Evolutionary conservation across 2,113 vertebrate genomes (phyloP), one percentile per base, ranked within the genome.

Genomic region (Dicrurus megarhynchus): DNA sequence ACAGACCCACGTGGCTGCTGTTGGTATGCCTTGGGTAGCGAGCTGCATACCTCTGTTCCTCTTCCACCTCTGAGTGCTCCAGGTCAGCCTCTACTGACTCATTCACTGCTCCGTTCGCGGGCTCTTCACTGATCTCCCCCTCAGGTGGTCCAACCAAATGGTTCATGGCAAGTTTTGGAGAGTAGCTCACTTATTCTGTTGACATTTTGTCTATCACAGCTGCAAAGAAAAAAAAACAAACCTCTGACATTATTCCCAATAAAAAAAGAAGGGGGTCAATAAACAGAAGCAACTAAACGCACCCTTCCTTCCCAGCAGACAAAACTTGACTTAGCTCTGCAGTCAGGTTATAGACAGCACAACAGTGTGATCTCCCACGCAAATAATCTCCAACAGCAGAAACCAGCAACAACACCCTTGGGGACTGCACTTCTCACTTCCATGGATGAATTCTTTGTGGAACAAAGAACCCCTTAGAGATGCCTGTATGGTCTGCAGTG

Each of bases 51-150:
- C 81, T 94, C 75, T 97, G 98, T 2, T 98, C 97, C 88, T 98
- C 98, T 42, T 98, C 98, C 76, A 96, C 97, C 71, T 97, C 98
- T 6, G 98, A 89, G 30, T 89, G 98, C 94, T 98, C 98, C 89
- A 98, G 95, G 96, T 99, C 98, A 11, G 98, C 98, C 96, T 99
- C 99, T 86, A 98, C 98, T 13, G 98, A 98, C 93, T 99, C 99
- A 35, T 97, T 98, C 60, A 98, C 97, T 80, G 98, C 98, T 94
- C 97, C 95, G 15, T 95, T 97, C 26, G 96, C 91, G 60, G 97
- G 97, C 84, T 98, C 99, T 64, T 98, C 98, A 27, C 53, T 83
- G 90, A 96, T 97, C 90, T 98, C 98, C 92, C 97, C 98, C 84
- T 97, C 98, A 78, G 98, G 95, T 10, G 91, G 97, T 95, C 99